Base-by-base conservation (phyloP, 1,140 invertebrate species). In the Stegodyphus dumicola region DNA sequence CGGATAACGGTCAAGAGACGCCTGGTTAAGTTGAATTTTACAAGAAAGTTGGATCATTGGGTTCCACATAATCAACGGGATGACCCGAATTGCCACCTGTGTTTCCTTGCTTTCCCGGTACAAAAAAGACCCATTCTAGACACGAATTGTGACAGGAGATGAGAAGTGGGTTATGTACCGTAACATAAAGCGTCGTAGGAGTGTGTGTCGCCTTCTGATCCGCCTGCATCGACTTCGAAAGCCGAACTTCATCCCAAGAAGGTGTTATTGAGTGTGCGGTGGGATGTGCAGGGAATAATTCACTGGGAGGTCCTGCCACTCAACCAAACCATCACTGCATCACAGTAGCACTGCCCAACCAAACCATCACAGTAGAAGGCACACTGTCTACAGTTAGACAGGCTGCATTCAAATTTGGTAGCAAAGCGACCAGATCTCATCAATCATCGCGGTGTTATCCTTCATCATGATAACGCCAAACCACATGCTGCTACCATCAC, bases 171-270 rank as follows among this genome's bases (percentile, higher is more conserved):
- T 67, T 67, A 67, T 4, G 65, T 73, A 73, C 51, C 10, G 13
- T 73, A 51, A 53, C 33, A 11, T 11, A 51, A 49, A 73, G 65
- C 65, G 6, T 67, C 65, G 6, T 67, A 67, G 17, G 17, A 67
- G 33, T 33, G 10, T 67, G 65, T 67, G 65, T 67, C 65, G 6
- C 13, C n/a, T 17, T n/a, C 65, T 17, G 65, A 17, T 67, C 65
- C 49, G 33, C 17, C 65, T 67, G 11, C 65, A 67, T 17, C 5
- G 65, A 67, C 65, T 67, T 13, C 65, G 11, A 67, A 67, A 67
- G 65, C 65, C n/a, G 65, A 67, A 67, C 65, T n/a, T 67, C 65
- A 13, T 54, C 51, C 17, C 70, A 73, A 67, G 65, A 67, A 67
- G 65, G 6, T 67, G 65, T 6, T 67, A 67, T 67, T 67, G 65